phyloP scores from a whole-genome alignment of 2,797 vertebrate genomes.

The Helicolenus hilgendorfi region DNA sequence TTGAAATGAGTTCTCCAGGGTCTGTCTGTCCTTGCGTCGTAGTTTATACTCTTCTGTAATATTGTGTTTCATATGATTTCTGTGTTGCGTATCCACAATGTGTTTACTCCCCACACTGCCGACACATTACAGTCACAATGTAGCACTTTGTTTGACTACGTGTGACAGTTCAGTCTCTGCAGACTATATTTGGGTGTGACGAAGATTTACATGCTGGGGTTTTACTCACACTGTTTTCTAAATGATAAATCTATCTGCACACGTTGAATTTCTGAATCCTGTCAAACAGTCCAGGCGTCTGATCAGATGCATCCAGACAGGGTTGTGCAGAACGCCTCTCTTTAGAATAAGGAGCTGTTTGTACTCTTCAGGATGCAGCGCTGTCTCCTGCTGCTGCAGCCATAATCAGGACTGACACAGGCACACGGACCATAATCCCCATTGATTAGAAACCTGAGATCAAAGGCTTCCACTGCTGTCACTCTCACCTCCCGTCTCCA shows the following conservation, averaged over 20 bases:
- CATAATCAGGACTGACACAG: constrained; percentile 80
- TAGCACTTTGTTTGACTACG: constrained; percentile 4
- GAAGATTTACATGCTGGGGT: constrained; percentile 2
- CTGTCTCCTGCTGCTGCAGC: constrained; percentile 38
- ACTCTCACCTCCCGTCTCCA: constrained; percentile 68
- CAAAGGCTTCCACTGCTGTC: constrained; percentile 85
- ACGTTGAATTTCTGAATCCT: not conserved
- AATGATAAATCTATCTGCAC: constrained; percentile 20
- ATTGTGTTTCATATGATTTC: constrained; percentile 36
- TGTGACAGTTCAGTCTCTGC: constrained; percentile 25
- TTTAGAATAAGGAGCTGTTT: constrained; percentile 30
- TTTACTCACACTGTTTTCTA: constrained; percentile 3
- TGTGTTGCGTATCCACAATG: constrained; percentile 12
- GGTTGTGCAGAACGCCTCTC: not conserved
- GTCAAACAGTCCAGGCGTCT: not conserved
- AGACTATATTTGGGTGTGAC: constrained; percentile 10
- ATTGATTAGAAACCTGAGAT: constrained; percentile 87
- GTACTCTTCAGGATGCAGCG: constrained; percentile 30
- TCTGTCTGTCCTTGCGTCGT: constrained; percentile 29
- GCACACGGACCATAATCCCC: constrained; percentile 84
- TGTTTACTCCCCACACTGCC: constrained; percentile 41
- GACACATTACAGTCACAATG: constrained; percentile 13
- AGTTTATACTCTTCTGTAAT: constrained; percentile 39
- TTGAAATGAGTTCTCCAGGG: constrained; percentile 37
- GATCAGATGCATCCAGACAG: constrained; percentile 22